Evolutionary conservation across 2,797 vertebrate genomes (phyloP).

Genomic region (Arvicola amphibius): DNA sequence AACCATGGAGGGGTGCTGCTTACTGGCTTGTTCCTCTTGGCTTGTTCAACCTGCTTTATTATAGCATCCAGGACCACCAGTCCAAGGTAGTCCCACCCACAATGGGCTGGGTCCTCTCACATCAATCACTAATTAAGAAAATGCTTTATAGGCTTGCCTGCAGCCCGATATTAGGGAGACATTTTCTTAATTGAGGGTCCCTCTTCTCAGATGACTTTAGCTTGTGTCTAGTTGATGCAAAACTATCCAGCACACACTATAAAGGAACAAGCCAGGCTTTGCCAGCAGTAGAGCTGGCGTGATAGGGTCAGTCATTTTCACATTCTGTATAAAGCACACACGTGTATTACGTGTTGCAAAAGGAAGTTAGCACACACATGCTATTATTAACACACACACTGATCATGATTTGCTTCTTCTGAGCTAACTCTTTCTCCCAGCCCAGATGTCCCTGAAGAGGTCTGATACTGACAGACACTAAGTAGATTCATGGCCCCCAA

Average conservation of each 20-base stretch:
- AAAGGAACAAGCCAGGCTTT: not conserved
- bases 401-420: not conserved
- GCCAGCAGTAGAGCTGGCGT: not conserved
- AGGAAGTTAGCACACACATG: not conserved
- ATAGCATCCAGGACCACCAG: not conserved
- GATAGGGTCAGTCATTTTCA: not conserved
- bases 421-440: too few species aligned
- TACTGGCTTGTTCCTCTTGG: not conserved
- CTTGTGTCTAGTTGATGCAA: not conserved
- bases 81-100: not conserved
- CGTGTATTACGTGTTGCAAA: not conserved
- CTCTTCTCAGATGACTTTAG: not conserved
- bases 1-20: not conserved
- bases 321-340: not conserved
- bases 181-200: not conserved
- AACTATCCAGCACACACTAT: not conserved
- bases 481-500: not conserved
- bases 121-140: not conserved
- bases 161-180: not conserved
- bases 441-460: not conserved
- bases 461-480: not conserved
- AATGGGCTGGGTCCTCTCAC: not conserved
- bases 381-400: too few species aligned
- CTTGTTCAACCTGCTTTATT: not conserved
- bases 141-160: not conserved